Evolutionary conservation across 2,113 vertebrate species (phyloP).

Genomic region (Mastomys natalensis): DNA sequence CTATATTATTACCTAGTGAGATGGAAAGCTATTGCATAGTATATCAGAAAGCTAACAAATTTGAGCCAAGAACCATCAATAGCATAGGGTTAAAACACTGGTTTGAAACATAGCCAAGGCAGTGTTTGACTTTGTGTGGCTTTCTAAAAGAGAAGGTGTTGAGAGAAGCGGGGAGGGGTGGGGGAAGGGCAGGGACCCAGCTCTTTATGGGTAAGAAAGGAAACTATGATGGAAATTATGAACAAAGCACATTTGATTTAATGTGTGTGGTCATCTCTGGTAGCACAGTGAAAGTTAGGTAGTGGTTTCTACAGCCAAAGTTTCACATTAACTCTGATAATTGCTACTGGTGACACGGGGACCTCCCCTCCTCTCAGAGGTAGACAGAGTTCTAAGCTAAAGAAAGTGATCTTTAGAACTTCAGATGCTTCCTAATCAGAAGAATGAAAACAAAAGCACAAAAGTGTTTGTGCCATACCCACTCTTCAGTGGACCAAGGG

Average conservation of each 20-base stretch:
- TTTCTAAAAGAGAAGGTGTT: not conserved
- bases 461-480: not conserved
- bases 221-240: not conserved
- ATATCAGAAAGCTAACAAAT: not conserved
- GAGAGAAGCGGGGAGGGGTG: not conserved
- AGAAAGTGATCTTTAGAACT: not conserved
- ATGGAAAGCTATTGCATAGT: not conserved
- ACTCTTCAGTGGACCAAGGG: not conserved
- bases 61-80: not conserved
- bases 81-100: not conserved
- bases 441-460: not conserved
- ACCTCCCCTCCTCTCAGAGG: rapidly evolving
- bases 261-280: not conserved
- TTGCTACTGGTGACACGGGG: not conserved
- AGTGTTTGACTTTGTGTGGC: not conserved
- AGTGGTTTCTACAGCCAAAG: not conserved
- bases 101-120: not conserved
- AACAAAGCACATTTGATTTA: not conserved
- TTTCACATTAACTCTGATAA: not conserved
- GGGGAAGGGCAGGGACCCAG: not conserved
- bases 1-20: not conserved
- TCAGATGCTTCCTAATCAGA: not conserved
- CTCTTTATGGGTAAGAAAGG: not conserved
- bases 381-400: not conserved
- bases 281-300: not conserved